Percentiles rank a stretch among this genome's conserved stretches.
Evolutionary conservation across 1,140 invertebrate genomes (phyloP).

Genomic region (silkworm (Bombyx mori)): DNA sequence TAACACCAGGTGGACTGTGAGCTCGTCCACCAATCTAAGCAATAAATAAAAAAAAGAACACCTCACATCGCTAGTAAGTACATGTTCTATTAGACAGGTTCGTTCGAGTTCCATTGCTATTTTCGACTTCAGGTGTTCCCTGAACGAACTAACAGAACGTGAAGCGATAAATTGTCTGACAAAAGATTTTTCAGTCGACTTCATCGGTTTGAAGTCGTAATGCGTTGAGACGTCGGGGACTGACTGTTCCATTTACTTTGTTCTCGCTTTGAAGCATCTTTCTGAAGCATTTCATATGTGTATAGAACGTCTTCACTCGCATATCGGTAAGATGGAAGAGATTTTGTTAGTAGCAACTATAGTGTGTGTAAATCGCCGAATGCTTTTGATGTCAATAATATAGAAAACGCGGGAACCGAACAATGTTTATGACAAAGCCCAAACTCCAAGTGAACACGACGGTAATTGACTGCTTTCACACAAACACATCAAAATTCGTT

Average conservation of each 20-base stretch:
- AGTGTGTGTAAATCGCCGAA: slow-evolving; percentile 6
- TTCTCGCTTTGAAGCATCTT: slow-evolving; percentile 14
- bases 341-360: slow-evolving; percentile 6
- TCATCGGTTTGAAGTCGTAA: slow-evolving; percentile 14
- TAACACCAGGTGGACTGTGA: too few species aligned
- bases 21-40: too few species aligned
- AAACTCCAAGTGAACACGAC: too few species aligned
- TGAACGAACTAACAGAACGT: slow-evolving; percentile 10
- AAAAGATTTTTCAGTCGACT: slow-evolving; percentile 9
- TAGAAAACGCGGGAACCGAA: too few species aligned
- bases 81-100: too few species aligned
- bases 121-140: slow-evolving; percentile 18
- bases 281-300: slow-evolving; percentile 8
- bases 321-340: neutral
- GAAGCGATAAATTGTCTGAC: slow-evolving; percentile 12
- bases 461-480: too few species aligned
- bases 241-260: slow-evolving; percentile 21
- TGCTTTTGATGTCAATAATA: too few species aligned
- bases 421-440: too few species aligned
- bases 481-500: too few species aligned
- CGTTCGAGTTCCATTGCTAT: slow-evolving; percentile 10
- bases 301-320: too few species aligned
- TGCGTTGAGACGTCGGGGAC: slow-evolving; percentile 18
- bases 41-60: too few species aligned
- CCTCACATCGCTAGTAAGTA: too few species aligned